Conservation (phyloP, 1,140 invertebrate genomes). For the Heliothis virescens region DNA sequence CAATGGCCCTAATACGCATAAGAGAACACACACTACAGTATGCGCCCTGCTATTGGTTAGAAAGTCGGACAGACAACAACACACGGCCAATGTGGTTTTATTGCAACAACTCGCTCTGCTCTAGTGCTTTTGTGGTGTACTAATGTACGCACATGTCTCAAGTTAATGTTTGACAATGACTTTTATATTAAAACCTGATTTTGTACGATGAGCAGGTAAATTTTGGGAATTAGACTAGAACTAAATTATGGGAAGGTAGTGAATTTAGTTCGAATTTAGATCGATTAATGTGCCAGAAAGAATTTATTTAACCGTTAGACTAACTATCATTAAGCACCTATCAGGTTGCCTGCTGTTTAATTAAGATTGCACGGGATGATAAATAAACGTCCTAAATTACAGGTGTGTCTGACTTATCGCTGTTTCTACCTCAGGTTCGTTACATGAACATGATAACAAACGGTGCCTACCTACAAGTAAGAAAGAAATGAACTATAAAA, state of each 20-base stretch:
- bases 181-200: constrained; percentile 42
- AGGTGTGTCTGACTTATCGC: constrained; percentile 7
- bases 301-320: not conserved
- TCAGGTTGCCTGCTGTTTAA: not conserved
- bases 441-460: constrained; percentile 8
- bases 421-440: not conserved
- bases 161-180: constrained; percentile 43
- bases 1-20: constrained; percentile 55
- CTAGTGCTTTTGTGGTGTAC: constrained; percentile 60
- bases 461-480: not conserved
- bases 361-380: constrained; percentile 21
- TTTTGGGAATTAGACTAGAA: not conserved
- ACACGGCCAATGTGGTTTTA: constrained; percentile 58
- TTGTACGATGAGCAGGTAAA: not conserved
- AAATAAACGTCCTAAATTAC: constrained; percentile 19
- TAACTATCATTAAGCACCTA: not conserved
- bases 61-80: constrained; percentile 55
- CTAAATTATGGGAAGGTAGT: too few species aligned
- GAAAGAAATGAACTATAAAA: not conserved
- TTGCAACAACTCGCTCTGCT: constrained; percentile 59
- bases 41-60: constrained; percentile 50
- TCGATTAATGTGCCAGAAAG: not conserved
- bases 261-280: too few species aligned
- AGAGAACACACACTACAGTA: constrained; percentile 50
- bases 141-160: constrained; percentile 58